A percentile compares a stretch with the other conserved stretches of the same genome.
These are phyloP conservation scores for Augiades crinisus DNA, from an alignment of 2,888 invertebrate genomes.

Conservation along the genomic window DNA sequence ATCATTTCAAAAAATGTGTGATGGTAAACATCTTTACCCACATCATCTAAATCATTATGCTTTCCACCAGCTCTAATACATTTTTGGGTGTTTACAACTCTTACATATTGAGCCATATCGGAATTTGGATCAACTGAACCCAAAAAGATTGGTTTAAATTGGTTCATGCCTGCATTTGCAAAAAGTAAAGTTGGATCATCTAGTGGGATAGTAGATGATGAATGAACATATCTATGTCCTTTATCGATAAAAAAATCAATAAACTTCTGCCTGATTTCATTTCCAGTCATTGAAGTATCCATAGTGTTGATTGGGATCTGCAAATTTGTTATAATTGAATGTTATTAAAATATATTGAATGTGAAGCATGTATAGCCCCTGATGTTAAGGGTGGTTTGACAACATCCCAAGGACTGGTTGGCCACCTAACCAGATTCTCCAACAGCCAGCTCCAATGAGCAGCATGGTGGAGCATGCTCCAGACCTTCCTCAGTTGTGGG, in stretches of 20 bases:
- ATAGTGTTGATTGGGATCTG: conserved; percentile 52
- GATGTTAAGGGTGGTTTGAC: too few relatives aligned
- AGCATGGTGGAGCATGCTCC: too few relatives aligned
- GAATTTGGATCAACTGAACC: conserved; percentile 98
- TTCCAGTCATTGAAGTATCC: conserved; percentile 84
- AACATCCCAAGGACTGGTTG: too few relatives aligned
- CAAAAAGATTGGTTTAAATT: conserved; percentile 99
- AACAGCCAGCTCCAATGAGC: too few relatives aligned
- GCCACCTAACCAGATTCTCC: too few relatives aligned
- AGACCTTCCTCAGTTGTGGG: too few relatives aligned
- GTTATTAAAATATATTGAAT: too few relatives aligned
- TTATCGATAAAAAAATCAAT: conserved; percentile 95
- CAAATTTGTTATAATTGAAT: neutral
- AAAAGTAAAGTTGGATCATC: conserved; percentile 99
- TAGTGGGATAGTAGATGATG: conserved; percentile 97
- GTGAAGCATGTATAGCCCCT: too few relatives aligned
- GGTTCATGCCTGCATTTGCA: conserved; percentile 99
- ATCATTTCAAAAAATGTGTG: conserved; percentile 99
- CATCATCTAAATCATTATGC: conserved; percentile 99
- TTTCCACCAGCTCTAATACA: conserved; percentile 99
- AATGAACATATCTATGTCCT: conserved; percentile 96
- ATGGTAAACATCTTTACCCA: conserved; percentile 99
- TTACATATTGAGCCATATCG: conserved; percentile 94
- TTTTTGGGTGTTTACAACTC: conserved; percentile 98
- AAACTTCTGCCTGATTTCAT: conserved; percentile 91